Base-by-base conservation (phyloP, 2,797 vertebrate species). In the Acipenser oxyrinchus region DNA sequence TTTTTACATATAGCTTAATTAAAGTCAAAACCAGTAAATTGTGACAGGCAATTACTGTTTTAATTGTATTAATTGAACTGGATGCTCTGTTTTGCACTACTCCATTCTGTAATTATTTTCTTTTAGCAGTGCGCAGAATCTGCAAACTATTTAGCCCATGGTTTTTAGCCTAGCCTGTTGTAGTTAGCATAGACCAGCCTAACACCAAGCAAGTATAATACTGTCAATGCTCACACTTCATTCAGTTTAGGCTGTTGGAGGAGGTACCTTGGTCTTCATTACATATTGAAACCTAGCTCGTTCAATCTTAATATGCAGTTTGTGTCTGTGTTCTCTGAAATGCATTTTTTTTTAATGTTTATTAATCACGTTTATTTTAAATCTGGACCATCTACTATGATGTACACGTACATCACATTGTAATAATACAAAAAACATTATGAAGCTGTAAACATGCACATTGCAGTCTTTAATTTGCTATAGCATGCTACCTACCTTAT, bases 31-130 rank as follows among this genome's bases (percentile, higher is more conserved):
- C 71, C 69, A 70, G 61, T 67, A 70, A 66, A 68, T 67, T 73
- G 73, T 76, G 72, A 73, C 66, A 68, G 71, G 67, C 72, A 75
- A 76, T 77, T 77, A 76, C 68, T 64, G 67, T 68, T 74, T 72
- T 78, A 78, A 78, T 77, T 75, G 74, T 78, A 74, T 78, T 76
- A 72, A 77, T 76, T 76, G 73, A 76, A 72, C 72, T 67, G 70
- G 64, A 70, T 70, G 66, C 73, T 71, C 52, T 11, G n/a, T 58
- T 58, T 58, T 13, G 15, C 55, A 58, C 55, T n/a, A 58, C 12
- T n/a, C 55, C 15, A 7, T n/a, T n/a, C 55, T 58, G 55, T n/a
- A 58, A 58, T 58, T 11, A 13, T 6, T 13, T 58, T 58, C 55
- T 11, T 58, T 11, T 11, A 11, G 5, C 55, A 58, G 55, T 58